Evolutionary conservation across 2,888 invertebrate genomes (phyloP), one percentile per base, ranked within the genome.

Genomic region (Himalopsyche anomala): DNA sequence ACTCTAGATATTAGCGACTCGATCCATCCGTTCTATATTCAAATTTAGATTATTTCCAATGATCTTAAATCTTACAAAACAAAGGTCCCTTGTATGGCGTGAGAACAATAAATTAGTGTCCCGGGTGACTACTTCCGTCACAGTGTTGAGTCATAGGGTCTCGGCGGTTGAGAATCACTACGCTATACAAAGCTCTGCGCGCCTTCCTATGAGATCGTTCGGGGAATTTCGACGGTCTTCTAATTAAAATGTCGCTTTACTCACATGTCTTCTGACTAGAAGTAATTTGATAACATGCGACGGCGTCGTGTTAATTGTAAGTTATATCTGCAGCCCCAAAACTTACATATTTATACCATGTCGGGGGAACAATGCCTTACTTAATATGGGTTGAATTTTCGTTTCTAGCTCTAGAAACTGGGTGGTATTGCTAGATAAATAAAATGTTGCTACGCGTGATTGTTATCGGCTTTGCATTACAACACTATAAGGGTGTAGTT

Each of bases 241-340:
- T 85, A 85, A 85, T 85, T 85, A 85, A 85, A 85, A 83, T 80
- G 85, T 85, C 85, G 79, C 62, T 80, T 62, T 40, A 51, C 55
- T 69, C 54, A 79, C 82, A 55, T 51, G 82, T 54, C 82, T 56
- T 74, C 80, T 40, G 82, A 42, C 85, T 85, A 74, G 69, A 80
- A 79, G 82, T 82, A 82, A 62, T 85, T 85, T 83, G 83, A 80
- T 85, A 83, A 79, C 80, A 83, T 28, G 80, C 51, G 81, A 42
- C 38, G 74, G 36, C 36, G 74, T 74, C 38, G 74, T 74, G 74
- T 74, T 74, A 74, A 74, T 36, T 74, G 74, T 74, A 74, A 74
- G 36, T 74, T 74, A 74, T 74, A 74, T 74, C 12, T 36, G 74
- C 74, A 74, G 36, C 28, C 74, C 74, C 74, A 38, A 74, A 74